Evolutionary conservation across 1,140 invertebrate species (phyloP), one percentile per base, ranked within the genome.

Genomic region (Drosophila mojavensis): DNA sequence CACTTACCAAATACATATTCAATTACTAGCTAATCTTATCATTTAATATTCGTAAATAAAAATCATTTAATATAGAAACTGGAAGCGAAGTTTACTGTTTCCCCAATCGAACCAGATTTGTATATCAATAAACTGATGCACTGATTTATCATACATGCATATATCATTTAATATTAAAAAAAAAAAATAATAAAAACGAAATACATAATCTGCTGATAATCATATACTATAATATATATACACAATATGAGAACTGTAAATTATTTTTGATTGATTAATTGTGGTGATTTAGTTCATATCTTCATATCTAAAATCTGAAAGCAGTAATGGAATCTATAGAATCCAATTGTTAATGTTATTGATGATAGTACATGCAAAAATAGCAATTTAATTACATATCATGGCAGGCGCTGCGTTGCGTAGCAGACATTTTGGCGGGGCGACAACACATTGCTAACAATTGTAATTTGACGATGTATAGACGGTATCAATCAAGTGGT

Each of bases 401-500:
- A 33, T 1, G 17, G 17, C 33, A 30, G 28, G 5, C 36, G 3
- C 33, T 0, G 33, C 9, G 2, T 3, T 36, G 2, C 36, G 10
- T 11, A 56, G 33, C 56, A 67, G 48, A 54, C 30, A 47, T 15
- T n/a, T 9, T 56, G 47, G 54, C 41, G 50, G 24, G 17, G 9
- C 55, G 20, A 17, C 1, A 45, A 45, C 41, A 43, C n/a, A 50
- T 33, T 33, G 3, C 15, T 20, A 51, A 62, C 53, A 66, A 63
- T 43, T 48, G 30, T 67, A 61, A 24, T 53, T 68, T 56, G 33
- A 33, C 17, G 62, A 56, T 63, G 17, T 55, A 26, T 41, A 50
- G 28, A 65, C 41, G 26, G 7, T 69, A 63, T 62, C 41, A 74
- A 74, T 74, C 51, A 68, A 61, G 53, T 55, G 43, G 47, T 10